A percentile compares a stretch with the other conserved stretches of the same genome.
These are phyloP conservation scores for Haliaeetus leucogaster DNA, from an alignment of 2,113 vertebrate genomes.

Conservation along the genomic window DNA sequence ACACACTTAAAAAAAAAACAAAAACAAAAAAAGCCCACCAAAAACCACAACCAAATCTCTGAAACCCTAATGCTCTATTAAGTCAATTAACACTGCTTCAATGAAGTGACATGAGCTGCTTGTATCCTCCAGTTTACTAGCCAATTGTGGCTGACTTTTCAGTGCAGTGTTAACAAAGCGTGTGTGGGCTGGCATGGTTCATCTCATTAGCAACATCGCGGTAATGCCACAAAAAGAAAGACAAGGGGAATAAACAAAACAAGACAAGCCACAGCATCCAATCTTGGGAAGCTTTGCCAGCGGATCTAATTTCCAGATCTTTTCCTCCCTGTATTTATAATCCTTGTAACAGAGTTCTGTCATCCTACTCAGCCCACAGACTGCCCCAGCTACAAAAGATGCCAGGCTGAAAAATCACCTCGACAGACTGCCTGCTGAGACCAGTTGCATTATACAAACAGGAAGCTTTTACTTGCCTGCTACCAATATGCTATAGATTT, in stretches of 20 bases:
- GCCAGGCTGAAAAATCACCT: conserved; percentile 33
- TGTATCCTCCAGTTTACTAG: not conserved
- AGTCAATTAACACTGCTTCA: conserved; percentile 17
- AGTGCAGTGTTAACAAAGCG: not conserved
- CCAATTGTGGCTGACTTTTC: not conserved
- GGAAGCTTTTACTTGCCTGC: conserved; percentile 8
- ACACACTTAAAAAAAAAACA: not conserved
- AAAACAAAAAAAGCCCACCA: not conserved
- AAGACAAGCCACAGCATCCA: not conserved
- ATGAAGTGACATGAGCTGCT: not conserved
- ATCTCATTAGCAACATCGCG: not conserved
- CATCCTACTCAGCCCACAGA: not conserved
- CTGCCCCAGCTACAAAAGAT: not conserved
- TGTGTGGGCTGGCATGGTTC: not conserved
- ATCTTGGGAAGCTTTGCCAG: not conserved
- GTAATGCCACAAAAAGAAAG: not conserved
- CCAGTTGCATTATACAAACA: not conserved
- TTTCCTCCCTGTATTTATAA: not conserved
- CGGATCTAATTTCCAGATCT: not conserved
- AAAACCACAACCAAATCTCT: not conserved
- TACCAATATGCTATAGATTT: not conserved
- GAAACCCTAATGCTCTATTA: not conserved
- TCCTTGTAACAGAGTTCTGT: not conserved
- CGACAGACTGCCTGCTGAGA: conserved; percentile 1
- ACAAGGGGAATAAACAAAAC: not conserved